Evolutionary conservation across 1,140 invertebrate genomes (phyloP).

Genomic region (Halotydeus destructor): DNA sequence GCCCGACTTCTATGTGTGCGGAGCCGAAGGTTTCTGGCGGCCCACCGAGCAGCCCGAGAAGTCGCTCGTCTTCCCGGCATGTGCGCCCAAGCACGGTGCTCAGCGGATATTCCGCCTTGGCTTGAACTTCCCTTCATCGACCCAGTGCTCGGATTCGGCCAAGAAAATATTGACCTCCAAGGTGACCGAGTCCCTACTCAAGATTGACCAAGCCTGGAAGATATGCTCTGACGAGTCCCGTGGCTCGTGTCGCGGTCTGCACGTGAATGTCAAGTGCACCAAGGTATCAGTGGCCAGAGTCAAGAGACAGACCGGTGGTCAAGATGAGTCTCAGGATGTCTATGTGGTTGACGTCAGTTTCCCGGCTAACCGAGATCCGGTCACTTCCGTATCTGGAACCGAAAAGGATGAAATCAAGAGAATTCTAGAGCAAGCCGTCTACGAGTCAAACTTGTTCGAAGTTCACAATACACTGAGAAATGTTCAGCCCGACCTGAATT

Average conservation of each 20-base stretch:
- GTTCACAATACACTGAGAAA: conserved; percentile 74
- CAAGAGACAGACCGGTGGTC: conserved; percentile 33
- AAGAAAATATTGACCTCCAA: conserved; percentile 70
- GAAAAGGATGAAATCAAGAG: conserved; percentile 58
- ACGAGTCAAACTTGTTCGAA: conserved; percentile 32
- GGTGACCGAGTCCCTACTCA: conserved; percentile 62
- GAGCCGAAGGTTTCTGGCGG: conserved; percentile 85
- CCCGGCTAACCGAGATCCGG: conserved; percentile 74
- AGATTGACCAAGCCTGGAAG: conserved; percentile 75
- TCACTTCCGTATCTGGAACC: conserved; percentile 60
- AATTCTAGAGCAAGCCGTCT: conserved; percentile 59
- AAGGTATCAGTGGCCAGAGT: conserved; percentile 2
- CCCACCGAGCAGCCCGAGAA: conserved; percentile 42
- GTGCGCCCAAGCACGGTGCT: conserved; percentile 49
- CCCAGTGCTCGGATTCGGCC: conserved; percentile 77
- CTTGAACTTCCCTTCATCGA: conserved; percentile 78
- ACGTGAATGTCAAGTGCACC: conserved; percentile 66
- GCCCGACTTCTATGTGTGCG: conserved; percentile 85
- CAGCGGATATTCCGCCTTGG: conserved; percentile 76
- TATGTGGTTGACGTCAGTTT: conserved; percentile 73
- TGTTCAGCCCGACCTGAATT: conserved; percentile 74
- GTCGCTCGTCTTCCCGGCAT: conserved; percentile 68
- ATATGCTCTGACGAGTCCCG: conserved; percentile 61
- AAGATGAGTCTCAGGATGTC: conserved; percentile 32
- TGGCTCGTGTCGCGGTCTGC: conserved; percentile 50